phyloP scores from a whole-genome alignment of 2,113 vertebrate genomes.

The Brachionichthys hirsutus region DNA sequence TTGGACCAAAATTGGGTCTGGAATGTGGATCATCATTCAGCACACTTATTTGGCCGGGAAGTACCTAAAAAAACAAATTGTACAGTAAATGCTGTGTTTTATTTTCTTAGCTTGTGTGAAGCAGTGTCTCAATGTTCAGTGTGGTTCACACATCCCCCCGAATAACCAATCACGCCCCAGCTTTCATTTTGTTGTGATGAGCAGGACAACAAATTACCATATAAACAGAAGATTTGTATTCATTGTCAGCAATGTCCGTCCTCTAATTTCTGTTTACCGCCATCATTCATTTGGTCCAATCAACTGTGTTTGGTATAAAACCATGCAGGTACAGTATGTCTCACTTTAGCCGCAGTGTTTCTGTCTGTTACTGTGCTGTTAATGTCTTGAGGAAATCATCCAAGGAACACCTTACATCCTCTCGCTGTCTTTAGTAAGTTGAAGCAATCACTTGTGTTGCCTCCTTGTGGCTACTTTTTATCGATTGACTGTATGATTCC shows the following conservation, averaged over 20 bases:
- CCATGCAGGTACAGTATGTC: constrained; percentile 64
- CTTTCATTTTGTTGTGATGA: background rate
- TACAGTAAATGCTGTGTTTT: constrained; percentile 6
- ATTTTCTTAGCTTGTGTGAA: constrained; percentile 14
- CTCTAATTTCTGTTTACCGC: constrained; percentile 45
- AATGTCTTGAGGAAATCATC: constrained; percentile 45
- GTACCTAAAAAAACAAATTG: constrained; percentile 15
- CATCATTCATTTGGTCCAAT: constrained; percentile 28
- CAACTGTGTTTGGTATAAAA: constrained; percentile 13
- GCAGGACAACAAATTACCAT: background rate
- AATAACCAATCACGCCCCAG: constrained; percentile 2
- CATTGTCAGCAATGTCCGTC: constrained; percentile 30
- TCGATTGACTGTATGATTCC: constrained; percentile 47
- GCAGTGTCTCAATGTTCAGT: background rate
- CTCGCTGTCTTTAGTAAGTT: constrained; percentile 41
- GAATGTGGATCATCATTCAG: constrained; percentile 60
- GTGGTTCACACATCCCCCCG: background rate
- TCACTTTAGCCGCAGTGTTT: constrained; percentile 18
- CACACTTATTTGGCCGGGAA: constrained; percentile 35
- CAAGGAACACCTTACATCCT: constrained; percentile 32
- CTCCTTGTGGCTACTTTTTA: constrained; percentile 50
- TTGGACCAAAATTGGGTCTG: constrained; percentile 59
- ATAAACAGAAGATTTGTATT: constrained; percentile 3
- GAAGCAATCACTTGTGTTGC: constrained; percentile 49
- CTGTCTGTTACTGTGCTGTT: constrained; percentile 16